Evolutionary conservation across 1,140 invertebrate genomes (phyloP), one percentile per base, ranked within the genome.

Genomic region (Kradibia gibbosae): DNA sequence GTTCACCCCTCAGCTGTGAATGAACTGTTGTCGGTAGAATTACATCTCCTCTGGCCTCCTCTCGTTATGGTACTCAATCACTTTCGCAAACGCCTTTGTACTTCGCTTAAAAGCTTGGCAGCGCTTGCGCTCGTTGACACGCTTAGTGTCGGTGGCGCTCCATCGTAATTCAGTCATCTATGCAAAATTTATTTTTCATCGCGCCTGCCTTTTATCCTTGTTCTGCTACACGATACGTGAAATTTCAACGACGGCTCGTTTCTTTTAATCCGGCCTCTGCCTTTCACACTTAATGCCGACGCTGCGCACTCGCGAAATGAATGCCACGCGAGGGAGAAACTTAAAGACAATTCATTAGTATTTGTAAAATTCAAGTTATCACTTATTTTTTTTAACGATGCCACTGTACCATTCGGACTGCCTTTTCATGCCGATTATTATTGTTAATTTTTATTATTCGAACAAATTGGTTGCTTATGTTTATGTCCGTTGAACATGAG

Each of bases 31-130:
- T 10, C 28, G 17, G 45, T n/a, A 31, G 28, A 5, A 42, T 10
- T 80, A 34, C 7, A n/a, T n/a, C n/a, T n/a, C n/a, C n/a, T n/a
- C 25, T 73, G 60, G 60, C 53, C 20, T 65, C 36, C 71, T 53
- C 3, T 34, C 25, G 31, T 11, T 17, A 36, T 22, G 17, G 45
- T 34, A 55, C 71, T 80, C n/a, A n/a, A 67, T 81, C 72, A 75
- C 15, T 67, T 81, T 75, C 36, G 5, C 20, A 74, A 65, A 75
- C 1, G 48, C 36, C 77, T 67, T 81, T 83, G 60, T 62, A 34
- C 65, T 55, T 50, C 25, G 62, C 34, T 25, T n/a, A 73, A 72
- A 65, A 77, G 57, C 17, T 72, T 42, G 60, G 62, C 25, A 60
- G 25, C 34, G 48, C 20, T 60, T 20, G 28, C 42, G 17, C 45